These are phyloP conservation scores for Wasmannia auropunctata DNA, from an alignment of 1,140 invertebrate genomes.

Conservation along the genomic window DNA sequence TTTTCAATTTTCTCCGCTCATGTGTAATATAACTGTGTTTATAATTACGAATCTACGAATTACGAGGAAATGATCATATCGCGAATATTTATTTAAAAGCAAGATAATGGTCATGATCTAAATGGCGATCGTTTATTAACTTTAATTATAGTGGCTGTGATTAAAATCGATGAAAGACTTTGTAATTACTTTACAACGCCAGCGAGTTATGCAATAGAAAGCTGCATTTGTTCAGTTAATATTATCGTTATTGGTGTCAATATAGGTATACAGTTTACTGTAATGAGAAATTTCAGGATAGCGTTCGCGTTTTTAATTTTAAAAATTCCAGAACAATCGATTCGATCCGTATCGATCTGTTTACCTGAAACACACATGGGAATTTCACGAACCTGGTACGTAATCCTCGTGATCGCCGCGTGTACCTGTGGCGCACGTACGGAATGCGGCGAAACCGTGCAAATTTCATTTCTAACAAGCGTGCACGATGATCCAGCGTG, in stretches of 20 bases:
- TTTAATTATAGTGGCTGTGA: not conserved
- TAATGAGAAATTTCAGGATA: not conserved
- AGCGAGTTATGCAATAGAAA: not conserved
- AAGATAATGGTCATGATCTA: not conserved
- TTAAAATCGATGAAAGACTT: not conserved
- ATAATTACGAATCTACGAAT: not conserved
- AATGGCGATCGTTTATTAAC: not conserved
- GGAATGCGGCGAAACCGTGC: conserved; percentile 74
- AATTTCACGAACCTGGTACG: conserved; percentile 56
- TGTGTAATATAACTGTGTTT: not conserved
- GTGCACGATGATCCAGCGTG: conserved; percentile 81
- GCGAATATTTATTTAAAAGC: not conserved
- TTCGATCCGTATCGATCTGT: not conserved
- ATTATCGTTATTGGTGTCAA: not conserved
- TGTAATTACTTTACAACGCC: not conserved
- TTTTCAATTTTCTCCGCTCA: too few species aligned
- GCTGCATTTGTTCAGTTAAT: not conserved
- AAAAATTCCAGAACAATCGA: not conserved
- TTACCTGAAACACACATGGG: conserved; percentile 30
- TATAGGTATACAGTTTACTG: not conserved
- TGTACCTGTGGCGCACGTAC: conserved; percentile 80
- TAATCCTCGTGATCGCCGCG: conserved; percentile 74
- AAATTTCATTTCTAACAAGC: conserved; percentile 78
- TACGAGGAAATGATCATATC: not conserved
- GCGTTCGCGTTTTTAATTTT: not conserved